Percentiles rank a stretch among this genome's conserved stretches.
These are phyloP conservation scores for Astropecten irregularis DNA, from an alignment of 53 echinoderm and acorn worm genomes.

Conservation along the genomic window DNA sequence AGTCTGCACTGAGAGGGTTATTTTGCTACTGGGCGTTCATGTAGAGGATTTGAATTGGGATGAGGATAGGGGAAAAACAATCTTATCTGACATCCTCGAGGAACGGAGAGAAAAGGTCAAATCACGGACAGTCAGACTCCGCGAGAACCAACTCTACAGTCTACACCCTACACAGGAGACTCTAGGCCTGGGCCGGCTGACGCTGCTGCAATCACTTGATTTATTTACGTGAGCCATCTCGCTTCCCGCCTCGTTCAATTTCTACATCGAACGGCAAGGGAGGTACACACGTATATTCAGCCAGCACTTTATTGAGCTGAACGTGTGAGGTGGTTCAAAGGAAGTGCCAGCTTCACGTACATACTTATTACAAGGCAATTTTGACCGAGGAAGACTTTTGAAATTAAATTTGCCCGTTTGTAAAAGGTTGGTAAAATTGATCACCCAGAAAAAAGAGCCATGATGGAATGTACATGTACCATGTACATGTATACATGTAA, in stretches of 20 bases:
- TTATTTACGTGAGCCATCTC: constrained; percentile 12
- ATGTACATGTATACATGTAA: constrained; percentile 8
- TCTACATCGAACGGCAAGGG: constrained; percentile 12
- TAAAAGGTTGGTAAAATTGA: not conserved
- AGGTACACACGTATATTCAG: no score
- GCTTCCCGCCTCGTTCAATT: not conserved
- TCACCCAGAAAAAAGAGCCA: not conserved
- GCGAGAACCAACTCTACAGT: constrained; percentile 8
- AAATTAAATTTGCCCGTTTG: constrained; percentile 49
- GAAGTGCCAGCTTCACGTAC: no score
- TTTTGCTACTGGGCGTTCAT: no score
- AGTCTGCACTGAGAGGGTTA: no score
- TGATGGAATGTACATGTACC: not conserved
- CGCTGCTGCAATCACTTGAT: constrained; percentile 13
- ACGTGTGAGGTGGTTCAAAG: no score
- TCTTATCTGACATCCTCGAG: no score
- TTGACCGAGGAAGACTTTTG: constrained; percentile 2
- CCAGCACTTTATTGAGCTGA: constrained; percentile 50
- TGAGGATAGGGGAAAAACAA: no score
- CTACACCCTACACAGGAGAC: no score
- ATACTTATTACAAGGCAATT: no score
- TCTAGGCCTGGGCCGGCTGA: constrained; percentile 5
- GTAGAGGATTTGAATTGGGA: no score
- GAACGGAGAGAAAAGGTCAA: no score
- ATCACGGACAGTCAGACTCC: constrained; percentile 27